These are phyloP conservation scores for Periplaneta americana DNA, from an alignment of 1,140 invertebrate genomes.

Conservation along the genomic window DNA sequence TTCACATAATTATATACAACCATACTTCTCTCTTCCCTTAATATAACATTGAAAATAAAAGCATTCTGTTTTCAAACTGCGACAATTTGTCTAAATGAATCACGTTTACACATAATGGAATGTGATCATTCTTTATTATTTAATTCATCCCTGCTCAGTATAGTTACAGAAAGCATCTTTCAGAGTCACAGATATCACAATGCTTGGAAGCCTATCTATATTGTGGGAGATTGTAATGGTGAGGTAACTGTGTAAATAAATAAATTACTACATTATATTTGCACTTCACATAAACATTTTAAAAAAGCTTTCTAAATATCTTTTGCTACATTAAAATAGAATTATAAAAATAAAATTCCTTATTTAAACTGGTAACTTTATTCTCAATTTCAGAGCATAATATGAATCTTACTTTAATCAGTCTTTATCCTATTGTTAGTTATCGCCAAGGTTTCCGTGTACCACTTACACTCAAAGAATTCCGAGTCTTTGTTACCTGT, in stretches of 20 bases:
- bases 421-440: background rate
- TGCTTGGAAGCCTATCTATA: too few relatives aligned
- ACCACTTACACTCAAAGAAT: background rate
- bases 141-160: too few relatives aligned
- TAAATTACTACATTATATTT: background rate
- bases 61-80: too few relatives aligned
- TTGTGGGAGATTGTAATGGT: too few relatives aligned
- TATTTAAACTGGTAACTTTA: background rate
- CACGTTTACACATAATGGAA: too few relatives aligned
- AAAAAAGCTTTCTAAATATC: background rate
- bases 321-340: background rate
- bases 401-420: background rate
- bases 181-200: too few relatives aligned
- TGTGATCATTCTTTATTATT: too few relatives aligned
- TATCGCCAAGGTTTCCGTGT: background rate
- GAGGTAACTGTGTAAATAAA: background rate
- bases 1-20: too few relatives aligned
- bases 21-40: too few relatives aligned
- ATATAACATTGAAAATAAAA: too few relatives aligned
- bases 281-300: background rate
- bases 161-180: background rate
- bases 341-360: background rate
- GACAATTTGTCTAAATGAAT: too few relatives aligned
- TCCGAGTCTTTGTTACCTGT: background rate
- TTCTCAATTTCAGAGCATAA: background rate